These are phyloP conservation scores for Littorina saxatilis DNA, from an alignment of 1,140 invertebrate species.

Conservation along the genomic window DNA sequence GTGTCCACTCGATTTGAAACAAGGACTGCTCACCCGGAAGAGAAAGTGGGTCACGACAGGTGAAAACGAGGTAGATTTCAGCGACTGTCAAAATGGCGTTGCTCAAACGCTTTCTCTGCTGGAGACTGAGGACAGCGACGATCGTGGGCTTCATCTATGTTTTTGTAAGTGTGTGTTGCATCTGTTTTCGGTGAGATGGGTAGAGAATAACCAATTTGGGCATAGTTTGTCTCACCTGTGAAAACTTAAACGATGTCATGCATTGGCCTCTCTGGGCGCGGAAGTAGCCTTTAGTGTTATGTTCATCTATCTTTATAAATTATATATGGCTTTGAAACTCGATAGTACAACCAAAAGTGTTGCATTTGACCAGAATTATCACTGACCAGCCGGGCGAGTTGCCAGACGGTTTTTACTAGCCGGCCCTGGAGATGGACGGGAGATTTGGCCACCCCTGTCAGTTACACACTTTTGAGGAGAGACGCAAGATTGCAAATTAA, in stretches of 20 bases:
- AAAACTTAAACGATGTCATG: not conserved
- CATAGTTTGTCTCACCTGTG: not conserved
- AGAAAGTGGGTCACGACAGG: conserved; percentile 20
- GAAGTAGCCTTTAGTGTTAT: not conserved
- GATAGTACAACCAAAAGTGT: too few relatives aligned
- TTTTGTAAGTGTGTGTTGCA: conserved; percentile 46
- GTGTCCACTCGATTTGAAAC: not conserved
- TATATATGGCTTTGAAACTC: not conserved
- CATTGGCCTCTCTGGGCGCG: not conserved
- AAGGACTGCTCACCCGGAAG: conserved; percentile 21
- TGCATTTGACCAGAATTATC: too few relatives aligned
- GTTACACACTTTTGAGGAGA: not conserved
- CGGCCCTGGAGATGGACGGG: not conserved
- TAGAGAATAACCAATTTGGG: not conserved
- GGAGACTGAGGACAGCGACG: conserved; percentile 60
- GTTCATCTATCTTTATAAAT: not conserved
- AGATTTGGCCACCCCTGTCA: too few relatives aligned
- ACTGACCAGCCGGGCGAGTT: too few relatives aligned
- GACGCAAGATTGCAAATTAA: not conserved
- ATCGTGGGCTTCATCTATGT: conserved; percentile 57
- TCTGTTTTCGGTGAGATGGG: not conserved
- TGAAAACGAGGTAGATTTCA: not conserved
- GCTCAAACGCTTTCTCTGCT: conserved; percentile 63
- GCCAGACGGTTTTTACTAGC: too few relatives aligned
- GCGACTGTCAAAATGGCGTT: conserved; percentile 57